Evolutionary conservation across 2,113 vertebrate species (phyloP), one percentile per base, ranked within the genome.

Genomic region (Cheilinus undulatus): DNA sequence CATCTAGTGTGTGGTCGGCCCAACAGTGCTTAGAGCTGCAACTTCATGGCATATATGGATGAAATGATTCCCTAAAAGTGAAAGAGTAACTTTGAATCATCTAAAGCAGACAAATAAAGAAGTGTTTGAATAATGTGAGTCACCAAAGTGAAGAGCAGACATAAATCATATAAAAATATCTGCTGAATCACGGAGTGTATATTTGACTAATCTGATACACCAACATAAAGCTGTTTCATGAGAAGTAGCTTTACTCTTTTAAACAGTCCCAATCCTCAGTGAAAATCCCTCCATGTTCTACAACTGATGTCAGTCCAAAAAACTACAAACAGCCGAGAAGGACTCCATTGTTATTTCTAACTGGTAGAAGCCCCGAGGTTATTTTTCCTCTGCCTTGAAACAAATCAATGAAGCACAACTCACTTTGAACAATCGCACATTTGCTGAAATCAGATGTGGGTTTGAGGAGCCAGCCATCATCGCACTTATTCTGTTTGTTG

Each of bases 391-490:
- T 89, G 89, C 82, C 89, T 92, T 90, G 90, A 91, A 92, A 92
- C 88, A 89, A 92, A 92, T 92, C 90, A 92, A 92, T 92, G 88
- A 85, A 88, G 82, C 88, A 84, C 78, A 79, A 74, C 83, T 90
- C 84, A 87, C 90, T 91, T 92, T 91, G 90, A 92, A 92, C 89
- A 91, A 91, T 68, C 80, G 84, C 82, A 85, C 90, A 86, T 90
- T 90, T 89, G 83, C 78, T 81, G 87, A 90, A 87, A 91, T 91
- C 86, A 89, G 87, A 92, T 83, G 84, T 88, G 80, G 78, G 83
- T 14, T 34, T 67, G 86, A 88, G 80, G 72, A 89, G 85, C 69
- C 83, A 82, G 85, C 69, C 78, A 65, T 87, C 89, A 84, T 78
- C 58, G 26, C 63, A 48, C 73, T 82, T 70, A 61, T 78, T 85